These are phyloP conservation scores for Andrena minutula DNA, from an alignment of 2,888 invertebrate genomes.

Conservation along the genomic window DNA sequence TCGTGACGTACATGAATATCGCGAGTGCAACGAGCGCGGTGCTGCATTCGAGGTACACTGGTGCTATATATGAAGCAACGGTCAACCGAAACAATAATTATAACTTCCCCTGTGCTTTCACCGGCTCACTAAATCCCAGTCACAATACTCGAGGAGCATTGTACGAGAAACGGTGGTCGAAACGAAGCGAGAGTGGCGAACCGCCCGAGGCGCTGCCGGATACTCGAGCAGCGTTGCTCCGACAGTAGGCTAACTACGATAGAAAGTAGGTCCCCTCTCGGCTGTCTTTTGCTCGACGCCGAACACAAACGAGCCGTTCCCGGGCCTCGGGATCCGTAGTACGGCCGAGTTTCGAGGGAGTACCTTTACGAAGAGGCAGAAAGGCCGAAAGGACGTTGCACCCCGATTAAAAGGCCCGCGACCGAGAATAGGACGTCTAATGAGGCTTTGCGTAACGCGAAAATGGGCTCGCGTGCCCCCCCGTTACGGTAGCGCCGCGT, in stretches of 20 bases:
- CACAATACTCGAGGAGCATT: slow-evolving; percentile 5
- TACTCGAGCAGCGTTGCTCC: slow-evolving; percentile 70
- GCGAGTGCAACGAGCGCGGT: no score
- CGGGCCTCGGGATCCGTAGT: neutral
- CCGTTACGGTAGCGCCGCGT: slow-evolving; percentile 71
- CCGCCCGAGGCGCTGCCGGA: slow-evolving; percentile 80
- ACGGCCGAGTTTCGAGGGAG: slow-evolving; percentile 27
- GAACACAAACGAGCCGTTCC: slow-evolving; percentile 39
- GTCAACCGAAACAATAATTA: neutral
- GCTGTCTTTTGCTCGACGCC: slow-evolving; percentile 50
- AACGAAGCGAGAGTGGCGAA: slow-evolving; percentile 77
- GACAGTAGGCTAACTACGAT: slow-evolving; percentile 79
- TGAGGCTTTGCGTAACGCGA: slow-evolving; percentile 74
- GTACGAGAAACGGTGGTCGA: slow-evolving; percentile 39
- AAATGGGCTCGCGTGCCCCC: slow-evolving; percentile 66
- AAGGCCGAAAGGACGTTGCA: slow-evolving; percentile 67
- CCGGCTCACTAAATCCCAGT: neutral
- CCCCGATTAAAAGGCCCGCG: slow-evolving; percentile 67
- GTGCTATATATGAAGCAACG: no score
- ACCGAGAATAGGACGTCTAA: slow-evolving; percentile 74
- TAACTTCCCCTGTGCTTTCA: neutral
- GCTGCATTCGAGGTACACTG: no score
- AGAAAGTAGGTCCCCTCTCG: slow-evolving; percentile 82
- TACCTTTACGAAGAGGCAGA: slow-evolving; percentile 56
- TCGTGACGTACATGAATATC: neutral